Conservation (phyloP, 2,888 invertebrate species). For the Zeuzera pyrina region DNA sequence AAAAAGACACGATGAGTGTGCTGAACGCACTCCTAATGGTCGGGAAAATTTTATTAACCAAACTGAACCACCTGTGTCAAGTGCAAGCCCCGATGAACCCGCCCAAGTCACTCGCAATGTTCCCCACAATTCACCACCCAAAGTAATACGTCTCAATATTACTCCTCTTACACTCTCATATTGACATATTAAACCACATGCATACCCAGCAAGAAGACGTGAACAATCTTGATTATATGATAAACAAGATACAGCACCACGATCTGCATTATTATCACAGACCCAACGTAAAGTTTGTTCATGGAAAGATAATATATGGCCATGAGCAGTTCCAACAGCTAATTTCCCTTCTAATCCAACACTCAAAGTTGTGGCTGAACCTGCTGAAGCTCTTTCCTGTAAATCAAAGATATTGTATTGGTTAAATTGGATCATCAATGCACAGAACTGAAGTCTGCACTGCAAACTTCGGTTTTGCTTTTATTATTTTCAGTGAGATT, state of each 20-base stretch:
- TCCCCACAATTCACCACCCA: constrained; percentile 65
- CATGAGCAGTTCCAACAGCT: constrained; percentile 96
- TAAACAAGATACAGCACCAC: constrained; percentile 86
- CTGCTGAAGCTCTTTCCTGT: constrained; percentile 91
- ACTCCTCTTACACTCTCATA: constrained; percentile 84
- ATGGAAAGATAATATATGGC: constrained; percentile 82
- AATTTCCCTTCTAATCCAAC: constrained; percentile 79
- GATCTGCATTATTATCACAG: constrained; percentile 76
- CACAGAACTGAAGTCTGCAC: no score
- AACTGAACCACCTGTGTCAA: constrained; percentile 96
- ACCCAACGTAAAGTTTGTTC: constrained; percentile 94
- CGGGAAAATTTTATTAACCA: constrained; percentile 93
- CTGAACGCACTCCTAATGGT: constrained; percentile 89
- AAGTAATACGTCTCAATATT: constrained; percentile 54
- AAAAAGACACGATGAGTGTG: constrained; percentile 94
- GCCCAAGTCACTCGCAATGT: constrained; percentile 61
- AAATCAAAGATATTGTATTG: constrained; percentile 31
- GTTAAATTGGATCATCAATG: no score
- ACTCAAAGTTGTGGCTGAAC: constrained; percentile 88
- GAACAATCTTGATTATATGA: constrained; percentile 91
- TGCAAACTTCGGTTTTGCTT: no score
- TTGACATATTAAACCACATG: constrained; percentile 91
- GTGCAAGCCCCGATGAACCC: constrained; percentile 60
- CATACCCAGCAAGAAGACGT: constrained; percentile 82
- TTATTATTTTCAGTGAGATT: no score